phyloP scores from a whole-genome alignment of 2,888 invertebrate genomes.

The Clostera curtula region DNA sequence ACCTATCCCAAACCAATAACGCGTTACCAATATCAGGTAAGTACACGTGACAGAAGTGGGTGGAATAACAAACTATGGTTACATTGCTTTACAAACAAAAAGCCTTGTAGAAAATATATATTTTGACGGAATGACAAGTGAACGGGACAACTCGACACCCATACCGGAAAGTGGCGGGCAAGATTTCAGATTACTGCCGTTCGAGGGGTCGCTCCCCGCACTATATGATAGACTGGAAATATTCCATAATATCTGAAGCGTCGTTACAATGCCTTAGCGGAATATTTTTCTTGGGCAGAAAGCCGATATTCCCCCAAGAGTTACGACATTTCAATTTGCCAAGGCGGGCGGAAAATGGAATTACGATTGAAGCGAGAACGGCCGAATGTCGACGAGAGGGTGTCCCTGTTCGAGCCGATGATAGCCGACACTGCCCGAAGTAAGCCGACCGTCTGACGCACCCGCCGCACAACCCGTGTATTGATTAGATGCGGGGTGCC shows the following conservation, averaged over 20 bases:
- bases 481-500: slow-evolving; percentile 75
- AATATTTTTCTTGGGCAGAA: slow-evolving; percentile 74
- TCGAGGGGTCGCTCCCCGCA: slow-evolving; percentile 54
- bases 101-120: slow-evolving; percentile 24
- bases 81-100: slow-evolving; percentile 24
- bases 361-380: slow-evolving; percentile 72
- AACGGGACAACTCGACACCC: slow-evolving; percentile 32
- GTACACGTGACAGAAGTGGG: slow-evolving; percentile 8
- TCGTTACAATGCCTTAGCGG: slow-evolving; percentile 69
- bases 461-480: slow-evolving; percentile 63
- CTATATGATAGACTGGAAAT: slow-evolving; percentile 67
- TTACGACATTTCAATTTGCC: slow-evolving; percentile 77
- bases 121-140: slow-evolving; percentile 35
- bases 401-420: slow-evolving; percentile 38
- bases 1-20: slow-evolving; percentile 27
- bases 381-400: slow-evolving; percentile 49
- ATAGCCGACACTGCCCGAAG: slow-evolving; percentile 44
- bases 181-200: slow-evolving; percentile 57
- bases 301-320: slow-evolving; percentile 76
- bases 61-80: slow-evolving; percentile 15
- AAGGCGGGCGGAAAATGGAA: slow-evolving; percentile 77
- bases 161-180: slow-evolving; percentile 42
- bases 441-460: slow-evolving; percentile 43
- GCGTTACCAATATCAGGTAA: slow-evolving; percentile 2
- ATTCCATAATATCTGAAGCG: slow-evolving; percentile 67